Conservation (phyloP, 2,888 invertebrate genomes). For the Odiellus spinosus region DNA sequence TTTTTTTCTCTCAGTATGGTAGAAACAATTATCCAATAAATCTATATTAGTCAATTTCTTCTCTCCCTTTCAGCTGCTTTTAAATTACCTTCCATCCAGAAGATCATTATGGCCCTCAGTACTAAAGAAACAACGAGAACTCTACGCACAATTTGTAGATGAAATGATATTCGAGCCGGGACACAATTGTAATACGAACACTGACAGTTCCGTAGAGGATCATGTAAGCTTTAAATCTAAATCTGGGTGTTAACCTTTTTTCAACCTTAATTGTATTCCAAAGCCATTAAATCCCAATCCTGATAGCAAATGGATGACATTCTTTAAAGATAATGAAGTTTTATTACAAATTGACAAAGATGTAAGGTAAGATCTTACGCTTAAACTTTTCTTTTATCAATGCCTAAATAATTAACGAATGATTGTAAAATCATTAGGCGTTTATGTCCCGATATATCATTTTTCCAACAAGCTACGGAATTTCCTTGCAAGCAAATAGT, state of each 20-base stretch:
- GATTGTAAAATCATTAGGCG: slow-evolving; percentile 38
- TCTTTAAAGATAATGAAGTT: slow-evolving; percentile 94
- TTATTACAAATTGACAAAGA: slow-evolving; percentile 64
- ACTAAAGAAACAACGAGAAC: slow-evolving; percentile 53
- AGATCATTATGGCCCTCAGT: slow-evolving; percentile 49
- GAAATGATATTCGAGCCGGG: slow-evolving; percentile 79
- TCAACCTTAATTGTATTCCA: slow-evolving; percentile 26
- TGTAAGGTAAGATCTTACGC: slow-evolving; percentile 56
- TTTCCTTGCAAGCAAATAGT: slow-evolving; percentile 69
- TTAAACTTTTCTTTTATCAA: no score
- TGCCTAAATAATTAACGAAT: no score
- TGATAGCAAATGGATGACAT: slow-evolving; percentile 86
- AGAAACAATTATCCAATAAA: background rate
- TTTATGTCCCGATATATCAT: slow-evolving; percentile 85
- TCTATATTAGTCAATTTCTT: no score
- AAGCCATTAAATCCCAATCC: slow-evolving; percentile 91
- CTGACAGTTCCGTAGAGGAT: slow-evolving; percentile 39
- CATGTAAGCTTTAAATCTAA: slow-evolving; percentile 24
- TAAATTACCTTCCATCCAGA: slow-evolving; percentile 64
- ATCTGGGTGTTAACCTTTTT: background rate
- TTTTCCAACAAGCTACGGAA: slow-evolving; percentile 88
- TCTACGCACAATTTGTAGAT: slow-evolving; percentile 36
- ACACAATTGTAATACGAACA: slow-evolving; percentile 35
- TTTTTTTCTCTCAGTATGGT: slow-evolving; percentile 3
- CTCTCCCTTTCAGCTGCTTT: slow-evolving; percentile 49